Base-by-base conservation (phyloP, 64 coral and sea anemone genomes). In the Exaiptasia diaphana region DNA sequence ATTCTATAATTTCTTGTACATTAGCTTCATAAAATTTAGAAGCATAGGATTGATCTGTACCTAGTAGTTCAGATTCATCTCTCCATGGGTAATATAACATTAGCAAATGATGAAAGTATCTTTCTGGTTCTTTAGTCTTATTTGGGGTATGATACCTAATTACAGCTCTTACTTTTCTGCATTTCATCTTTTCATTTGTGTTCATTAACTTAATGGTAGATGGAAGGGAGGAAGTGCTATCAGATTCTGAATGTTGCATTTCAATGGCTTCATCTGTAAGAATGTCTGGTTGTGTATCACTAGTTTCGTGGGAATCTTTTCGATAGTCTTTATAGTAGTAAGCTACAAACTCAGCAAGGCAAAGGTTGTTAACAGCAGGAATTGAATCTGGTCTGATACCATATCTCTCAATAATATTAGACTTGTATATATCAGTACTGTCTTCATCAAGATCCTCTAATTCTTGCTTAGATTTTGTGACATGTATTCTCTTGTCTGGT, bases 71-170 rank as follows among this genome's bases (percentile, higher is more conserved):
- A 58, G 15, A n/a, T 74, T 89, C 86, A 43, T 90, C 58, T 77
- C 87, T 77, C 87, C 79, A 82, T 67, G 71, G 71, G 28, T 57
- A 90, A 35, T 90, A 90, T 50, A 90, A 25, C 36, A 90, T 56
- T 24, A 76, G 68, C 23, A 90, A 73, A 44, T 82, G 78, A 60
- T 83, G 71, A 7, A 61, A 76, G 40, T 39, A 75, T 0, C 8
- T 7, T 43, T 89, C 61, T 31, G 78, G 71, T 90, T 77, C 50
- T 82, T 83, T 64, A 27, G 55, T 59, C 55, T 59, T 59, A 59
- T 72, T 44, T 44, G 35, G 35, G 11, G 68, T 72, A 22, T 72
- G 36, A 42, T 72, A 42, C 18, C 80, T 68, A 67, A 83, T 36
- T 11, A 83, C 80, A 50, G 80, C 62, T 35, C 52, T 83, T 70